Evolutionary conservation across 2,113 vertebrate genomes (phyloP).

Genomic region (Candoia aspera): DNA sequence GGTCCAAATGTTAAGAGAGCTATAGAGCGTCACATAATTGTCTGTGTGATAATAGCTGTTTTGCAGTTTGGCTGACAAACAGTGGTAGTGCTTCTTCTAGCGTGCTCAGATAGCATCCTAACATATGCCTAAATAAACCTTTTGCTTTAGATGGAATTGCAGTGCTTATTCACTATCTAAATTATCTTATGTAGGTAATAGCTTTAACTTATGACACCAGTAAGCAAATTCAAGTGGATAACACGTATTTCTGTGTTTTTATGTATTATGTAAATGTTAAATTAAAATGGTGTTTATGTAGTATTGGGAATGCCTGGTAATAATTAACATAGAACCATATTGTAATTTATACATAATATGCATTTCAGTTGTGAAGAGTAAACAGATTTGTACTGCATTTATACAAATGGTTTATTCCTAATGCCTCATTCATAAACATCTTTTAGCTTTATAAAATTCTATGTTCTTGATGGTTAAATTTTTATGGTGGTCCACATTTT

Average conservation of each 20-base stretch:
- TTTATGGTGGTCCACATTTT: slow-evolving; percentile 24
- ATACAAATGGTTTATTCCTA: slow-evolving; percentile 43
- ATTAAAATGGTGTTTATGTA: slow-evolving; percentile 1
- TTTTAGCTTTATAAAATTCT: slow-evolving; percentile 42
- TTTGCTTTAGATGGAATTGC: slow-evolving; percentile 32
- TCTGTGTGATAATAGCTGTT: slow-evolving; percentile 64
- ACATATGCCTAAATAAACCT: slow-evolving; percentile 48
- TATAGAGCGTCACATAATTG: slow-evolving; percentile 62
- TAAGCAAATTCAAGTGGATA: slow-evolving; percentile 13
- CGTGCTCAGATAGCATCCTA: slow-evolving; percentile 59
- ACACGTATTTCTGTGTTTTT: slow-evolving; percentile 31
- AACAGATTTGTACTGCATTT: slow-evolving; percentile 46
- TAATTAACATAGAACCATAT: neutral
- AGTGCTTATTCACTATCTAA: slow-evolving; percentile 44
- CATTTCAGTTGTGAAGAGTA: slow-evolving; percentile 24
- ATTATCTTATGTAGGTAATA: slow-evolving; percentile 36
- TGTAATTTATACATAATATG: slow-evolving; percentile 8
- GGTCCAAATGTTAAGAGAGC: slow-evolving; percentile 68
- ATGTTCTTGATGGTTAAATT: slow-evolving; percentile 5
- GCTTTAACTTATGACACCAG: slow-evolving; percentile 24
- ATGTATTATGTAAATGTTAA: slow-evolving; percentile 13
- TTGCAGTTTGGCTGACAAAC: slow-evolving; percentile 62
- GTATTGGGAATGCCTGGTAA: neutral
- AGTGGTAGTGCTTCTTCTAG: slow-evolving; percentile 45
- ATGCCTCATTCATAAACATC: slow-evolving; percentile 45